phyloP scores from a whole-genome alignment of 2,113 vertebrate species.

The Chrysemys picta region DNA sequence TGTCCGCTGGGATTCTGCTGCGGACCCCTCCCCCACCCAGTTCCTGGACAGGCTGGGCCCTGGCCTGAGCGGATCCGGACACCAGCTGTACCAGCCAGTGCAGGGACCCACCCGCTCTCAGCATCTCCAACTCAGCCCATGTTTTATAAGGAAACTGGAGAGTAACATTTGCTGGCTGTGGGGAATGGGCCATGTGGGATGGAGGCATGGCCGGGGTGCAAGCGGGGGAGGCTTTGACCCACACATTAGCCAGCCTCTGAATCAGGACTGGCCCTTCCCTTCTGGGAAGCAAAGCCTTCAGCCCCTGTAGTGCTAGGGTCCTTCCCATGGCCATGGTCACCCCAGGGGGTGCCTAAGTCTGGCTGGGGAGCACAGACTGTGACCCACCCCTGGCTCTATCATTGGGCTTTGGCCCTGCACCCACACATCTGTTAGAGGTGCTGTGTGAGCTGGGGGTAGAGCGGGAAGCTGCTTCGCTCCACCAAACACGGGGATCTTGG shows the following conservation, averaged over 20 bases:
- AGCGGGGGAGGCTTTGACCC: neutral
- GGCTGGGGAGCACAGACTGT: neutral
- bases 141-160: fast-evolving
- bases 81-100: fast-evolving
- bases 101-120: neutral
- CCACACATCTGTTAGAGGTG: neutral
- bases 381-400: too few relatives aligned
- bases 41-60: fast-evolving
- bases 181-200: neutral
- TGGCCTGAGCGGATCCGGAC: neutral
- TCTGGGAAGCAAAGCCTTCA: neutral
- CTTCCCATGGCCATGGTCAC: neutral
- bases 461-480: neutral
- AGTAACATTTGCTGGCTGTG: neutral
- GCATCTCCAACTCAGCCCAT: neutral
- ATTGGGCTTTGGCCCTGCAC: too few relatives aligned
- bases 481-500: neutral
- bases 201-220: neutral
- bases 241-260: neutral
- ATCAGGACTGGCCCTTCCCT: neutral
- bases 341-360: neutral
- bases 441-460: neutral
- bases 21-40: fast-evolving
- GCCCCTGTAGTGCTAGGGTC: neutral
- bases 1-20: neutral